Conservation (phyloP, 2,888 invertebrate genomes). For the Eutolmus rufibarbis region DNA sequence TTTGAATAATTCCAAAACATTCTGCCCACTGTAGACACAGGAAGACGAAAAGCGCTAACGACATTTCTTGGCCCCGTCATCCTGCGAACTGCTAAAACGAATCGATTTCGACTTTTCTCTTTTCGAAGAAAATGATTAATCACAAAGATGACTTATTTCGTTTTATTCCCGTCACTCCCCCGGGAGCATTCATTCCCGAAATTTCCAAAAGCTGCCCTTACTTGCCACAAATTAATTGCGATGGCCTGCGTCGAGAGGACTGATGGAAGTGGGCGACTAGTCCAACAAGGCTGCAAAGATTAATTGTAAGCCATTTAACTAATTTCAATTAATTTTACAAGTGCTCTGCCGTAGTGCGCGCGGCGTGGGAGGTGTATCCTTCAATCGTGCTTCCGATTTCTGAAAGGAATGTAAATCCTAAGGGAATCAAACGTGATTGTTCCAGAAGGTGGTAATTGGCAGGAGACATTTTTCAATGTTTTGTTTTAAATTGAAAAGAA, state of each 20-base stretch:
- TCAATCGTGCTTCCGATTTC: background rate
- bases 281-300: background rate
- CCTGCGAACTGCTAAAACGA: background rate
- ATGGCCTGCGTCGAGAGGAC: background rate
- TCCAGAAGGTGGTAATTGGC: background rate
- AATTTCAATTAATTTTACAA: background rate
- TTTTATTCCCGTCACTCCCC: background rate
- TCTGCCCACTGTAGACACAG: background rate
- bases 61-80: background rate
- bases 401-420: background rate
- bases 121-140: background rate
- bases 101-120: background rate
- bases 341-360: background rate
- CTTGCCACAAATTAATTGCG: background rate
- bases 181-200: background rate
- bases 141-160: background rate
- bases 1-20: background rate
- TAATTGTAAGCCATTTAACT: background rate
- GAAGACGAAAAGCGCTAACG: background rate
- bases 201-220: background rate
- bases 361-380: background rate
- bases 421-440: background rate
- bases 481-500: background rate
- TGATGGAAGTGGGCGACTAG: background rate
- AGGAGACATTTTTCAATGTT: background rate